These are phyloP conservation scores for Neelides sp. DNA, from an alignment of 1,140 invertebrate genomes.

Conservation along the genomic window DNA sequence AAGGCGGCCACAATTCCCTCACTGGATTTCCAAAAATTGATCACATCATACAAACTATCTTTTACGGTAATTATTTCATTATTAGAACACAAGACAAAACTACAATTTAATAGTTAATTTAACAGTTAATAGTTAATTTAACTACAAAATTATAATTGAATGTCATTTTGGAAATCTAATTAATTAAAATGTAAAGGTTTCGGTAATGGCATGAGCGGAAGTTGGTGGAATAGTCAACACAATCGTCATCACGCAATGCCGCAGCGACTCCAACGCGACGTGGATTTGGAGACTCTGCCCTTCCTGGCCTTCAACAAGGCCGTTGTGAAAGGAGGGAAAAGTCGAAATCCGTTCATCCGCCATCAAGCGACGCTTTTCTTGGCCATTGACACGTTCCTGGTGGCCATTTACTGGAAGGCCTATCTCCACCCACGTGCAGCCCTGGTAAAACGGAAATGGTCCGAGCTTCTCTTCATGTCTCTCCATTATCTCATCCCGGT, in stretches of 20 bases:
- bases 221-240: conserved; percentile 24
- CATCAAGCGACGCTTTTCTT: conserved; percentile 21
- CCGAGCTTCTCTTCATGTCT: conserved; percentile 23
- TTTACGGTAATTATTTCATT: conserved; percentile 19
- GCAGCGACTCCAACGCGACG: conserved; percentile 25
- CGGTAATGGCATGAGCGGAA: neutral
- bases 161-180: neutral
- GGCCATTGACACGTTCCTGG: conserved; percentile 25
- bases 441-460: conserved; percentile 11
- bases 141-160: neutral
- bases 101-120: neutral
- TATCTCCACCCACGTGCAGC: conserved; percentile 28
- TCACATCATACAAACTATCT: conserved; percentile 21
- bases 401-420: conserved; percentile 28
- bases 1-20: conserved; percentile 29
- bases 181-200: neutral
- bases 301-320: conserved; percentile 27
- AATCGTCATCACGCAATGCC: conserved; percentile 31
- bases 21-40: conserved; percentile 28
- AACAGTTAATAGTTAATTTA: neutral
- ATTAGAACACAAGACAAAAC: neutral
- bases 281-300: conserved; percentile 29
- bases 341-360: conserved; percentile 1
- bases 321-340: conserved; percentile 11
- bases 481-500: conserved; percentile 24